A percentile compares a stretch with the other conserved stretches of the same genome.
Conservation (phyloP, 2,113 vertebrate species). For the Syngnathus floridae region DNA sequence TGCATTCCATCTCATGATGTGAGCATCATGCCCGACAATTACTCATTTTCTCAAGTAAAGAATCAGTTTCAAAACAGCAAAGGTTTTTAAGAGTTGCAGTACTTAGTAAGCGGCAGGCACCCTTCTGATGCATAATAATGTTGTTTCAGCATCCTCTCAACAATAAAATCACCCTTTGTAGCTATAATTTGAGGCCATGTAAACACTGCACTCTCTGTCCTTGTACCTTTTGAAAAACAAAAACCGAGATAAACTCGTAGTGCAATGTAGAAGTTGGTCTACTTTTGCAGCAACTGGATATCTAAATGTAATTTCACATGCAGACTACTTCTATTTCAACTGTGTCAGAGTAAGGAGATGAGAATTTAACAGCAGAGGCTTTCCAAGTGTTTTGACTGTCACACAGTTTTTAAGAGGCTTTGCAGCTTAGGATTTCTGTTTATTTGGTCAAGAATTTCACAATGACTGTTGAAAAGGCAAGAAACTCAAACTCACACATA, state of each 20-base stretch:
- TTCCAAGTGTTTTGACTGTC: background rate
- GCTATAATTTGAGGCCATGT: background rate
- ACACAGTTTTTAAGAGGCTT: background rate
- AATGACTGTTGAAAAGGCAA: no score
- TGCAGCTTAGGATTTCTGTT: no score
- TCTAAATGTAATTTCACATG: background rate
- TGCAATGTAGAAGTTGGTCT: background rate
- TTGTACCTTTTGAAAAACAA: background rate
- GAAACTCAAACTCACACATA: no score
- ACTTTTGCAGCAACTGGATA: background rate
- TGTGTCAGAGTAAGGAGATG: background rate
- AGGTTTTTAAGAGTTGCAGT: background rate
- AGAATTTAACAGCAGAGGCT: background rate
- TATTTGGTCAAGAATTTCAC: no score
- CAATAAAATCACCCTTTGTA: background rate
- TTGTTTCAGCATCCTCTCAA: background rate
- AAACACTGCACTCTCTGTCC: background rate
- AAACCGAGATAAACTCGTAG: background rate
- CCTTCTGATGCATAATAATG: background rate
- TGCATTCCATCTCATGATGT: no score
- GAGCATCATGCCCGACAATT: background rate
- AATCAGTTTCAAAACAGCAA: background rate
- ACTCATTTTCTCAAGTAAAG: background rate
- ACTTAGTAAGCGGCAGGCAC: background rate
- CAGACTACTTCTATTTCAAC: background rate